These are phyloP conservation scores for Eulemur rufifrons DNA, from an alignment of 2,113 vertebrate species.

Conservation along the genomic window DNA sequence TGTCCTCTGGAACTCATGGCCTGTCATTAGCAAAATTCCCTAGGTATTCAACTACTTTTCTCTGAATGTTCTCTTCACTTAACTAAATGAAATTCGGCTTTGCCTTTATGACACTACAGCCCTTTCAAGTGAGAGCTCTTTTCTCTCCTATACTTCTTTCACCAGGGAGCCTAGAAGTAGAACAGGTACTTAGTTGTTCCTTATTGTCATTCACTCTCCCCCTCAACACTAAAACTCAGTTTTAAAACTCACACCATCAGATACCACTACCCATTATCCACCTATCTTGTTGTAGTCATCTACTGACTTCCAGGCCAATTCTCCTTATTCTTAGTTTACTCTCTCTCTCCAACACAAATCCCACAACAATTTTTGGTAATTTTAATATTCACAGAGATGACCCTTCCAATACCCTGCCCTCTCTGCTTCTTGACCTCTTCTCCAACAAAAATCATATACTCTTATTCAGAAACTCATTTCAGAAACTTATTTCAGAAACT, in stretches of 20 bases:
- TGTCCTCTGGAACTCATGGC: not conserved
- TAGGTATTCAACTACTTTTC: not conserved
- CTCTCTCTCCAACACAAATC: not conserved
- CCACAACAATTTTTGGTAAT: not conserved
- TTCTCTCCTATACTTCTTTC: not conserved
- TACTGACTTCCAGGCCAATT: not conserved
- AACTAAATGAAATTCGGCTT: not conserved
- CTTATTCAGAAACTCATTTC: not conserved
- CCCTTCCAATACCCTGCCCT: not conserved
- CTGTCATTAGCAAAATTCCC: not conserved
- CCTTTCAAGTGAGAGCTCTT: not conserved
- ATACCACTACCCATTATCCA: not conserved
- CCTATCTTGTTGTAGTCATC: not conserved
- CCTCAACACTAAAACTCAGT: not conserved
- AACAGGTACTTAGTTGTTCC: not conserved
- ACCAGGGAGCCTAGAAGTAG: not conserved
- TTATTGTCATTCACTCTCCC: not conserved
- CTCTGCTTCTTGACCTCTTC: not conserved
- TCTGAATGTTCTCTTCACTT: not conserved
- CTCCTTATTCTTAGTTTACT: not conserved
- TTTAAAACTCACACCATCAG: not conserved
- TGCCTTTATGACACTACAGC: not conserved
- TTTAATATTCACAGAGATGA: not conserved
- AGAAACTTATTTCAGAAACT: conserved; percentile 24
- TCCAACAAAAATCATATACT: conserved; percentile 8